These are phyloP conservation scores for Protomyctophum bolini DNA, from an alignment of 2,113 vertebrate species.

Conservation along the genomic window DNA sequence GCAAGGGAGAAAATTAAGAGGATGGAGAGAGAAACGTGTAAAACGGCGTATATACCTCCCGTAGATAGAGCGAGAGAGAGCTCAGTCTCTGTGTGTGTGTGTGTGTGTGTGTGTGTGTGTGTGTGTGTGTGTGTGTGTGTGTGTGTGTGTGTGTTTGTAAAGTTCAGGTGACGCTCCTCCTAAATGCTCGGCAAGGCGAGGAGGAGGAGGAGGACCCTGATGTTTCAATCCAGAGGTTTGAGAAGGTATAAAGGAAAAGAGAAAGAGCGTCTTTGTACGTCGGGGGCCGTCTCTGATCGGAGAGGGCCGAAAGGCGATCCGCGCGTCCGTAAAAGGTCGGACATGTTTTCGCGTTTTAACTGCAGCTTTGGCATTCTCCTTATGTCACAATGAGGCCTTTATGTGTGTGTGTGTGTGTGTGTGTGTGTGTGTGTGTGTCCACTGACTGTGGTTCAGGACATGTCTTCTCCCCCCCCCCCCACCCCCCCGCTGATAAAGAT, in stretches of 20 bases:
- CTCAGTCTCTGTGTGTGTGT: not conserved
- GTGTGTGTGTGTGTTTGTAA: conserved; percentile 1
- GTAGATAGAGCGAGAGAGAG: conserved; percentile 7
- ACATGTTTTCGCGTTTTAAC: conserved; percentile 68
- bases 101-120: not conserved
- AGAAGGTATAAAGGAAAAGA: conserved; percentile 20
- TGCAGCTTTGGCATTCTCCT: conserved; percentile 51
- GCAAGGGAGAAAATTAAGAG: not conserved
- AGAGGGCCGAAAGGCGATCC: conserved; percentile 63
- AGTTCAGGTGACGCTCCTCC: conserved; percentile 35
- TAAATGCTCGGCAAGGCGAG: conserved; percentile 1
- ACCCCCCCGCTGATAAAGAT: conserved; percentile 51
- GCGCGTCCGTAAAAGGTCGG: conserved; percentile 50
- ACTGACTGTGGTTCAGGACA: not conserved
- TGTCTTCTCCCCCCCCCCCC: conserved; percentile 28
- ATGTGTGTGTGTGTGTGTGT: conserved; percentile 32
- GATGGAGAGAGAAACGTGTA: not conserved
- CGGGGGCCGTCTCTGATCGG: conserved; percentile 34
- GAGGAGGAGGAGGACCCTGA: too few relatives aligned
- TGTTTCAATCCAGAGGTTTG: conserved; percentile 37
- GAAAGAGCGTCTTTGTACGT: conserved; percentile 63
- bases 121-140: conserved; percentile 1
- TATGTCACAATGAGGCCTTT: conserved; percentile 70
- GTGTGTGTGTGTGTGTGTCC: not conserved
- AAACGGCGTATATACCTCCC: too few relatives aligned